Conservation (phyloP, 2,888 invertebrate genomes). For the Agapetus fuscipes region DNA sequence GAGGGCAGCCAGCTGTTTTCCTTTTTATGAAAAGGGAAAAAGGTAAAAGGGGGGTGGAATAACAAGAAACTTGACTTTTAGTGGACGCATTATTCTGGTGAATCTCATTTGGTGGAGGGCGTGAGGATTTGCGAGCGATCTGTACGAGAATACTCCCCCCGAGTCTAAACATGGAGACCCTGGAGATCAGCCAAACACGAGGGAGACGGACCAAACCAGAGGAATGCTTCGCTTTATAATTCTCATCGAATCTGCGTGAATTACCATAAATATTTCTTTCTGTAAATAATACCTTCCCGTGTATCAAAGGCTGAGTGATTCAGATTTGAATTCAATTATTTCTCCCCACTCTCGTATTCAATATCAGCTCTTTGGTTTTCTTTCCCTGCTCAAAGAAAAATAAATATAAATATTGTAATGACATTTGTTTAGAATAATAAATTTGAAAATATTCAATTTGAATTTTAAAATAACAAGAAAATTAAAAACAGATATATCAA, state of each 20-base stretch:
- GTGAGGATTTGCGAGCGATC: constrained; percentile 19
- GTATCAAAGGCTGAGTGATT: too few relatives aligned
- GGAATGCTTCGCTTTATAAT: neutral
- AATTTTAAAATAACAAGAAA: too few relatives aligned
- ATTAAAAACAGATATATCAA: too few relatives aligned
- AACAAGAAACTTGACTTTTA: constrained; percentile 22
- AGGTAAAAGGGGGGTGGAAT: constrained; percentile 10
- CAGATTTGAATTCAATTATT: too few relatives aligned
- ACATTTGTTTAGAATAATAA: too few relatives aligned
- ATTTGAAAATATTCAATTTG: too few relatives aligned
- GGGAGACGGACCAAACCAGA: neutral
- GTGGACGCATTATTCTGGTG: constrained; percentile 20
- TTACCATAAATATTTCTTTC: too few relatives aligned
- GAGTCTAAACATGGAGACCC: constrained; percentile 1
- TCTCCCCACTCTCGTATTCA: too few relatives aligned
- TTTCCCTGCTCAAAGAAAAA: too few relatives aligned
- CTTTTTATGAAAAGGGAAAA: constrained; percentile 16
- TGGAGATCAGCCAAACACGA: constrained; percentile 1
- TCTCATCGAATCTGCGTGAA: neutral
- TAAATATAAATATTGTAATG: too few relatives aligned
- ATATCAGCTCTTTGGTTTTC: too few relatives aligned
- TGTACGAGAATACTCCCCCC: neutral
- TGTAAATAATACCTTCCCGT: too few relatives aligned
- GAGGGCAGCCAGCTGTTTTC: constrained; percentile 14
- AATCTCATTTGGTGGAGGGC: constrained; percentile 17